Evolutionary conservation across 2,113 vertebrate species (phyloP), one percentile per base, ranked within the genome.

Genomic region (Rhadina sibilatrix): DNA sequence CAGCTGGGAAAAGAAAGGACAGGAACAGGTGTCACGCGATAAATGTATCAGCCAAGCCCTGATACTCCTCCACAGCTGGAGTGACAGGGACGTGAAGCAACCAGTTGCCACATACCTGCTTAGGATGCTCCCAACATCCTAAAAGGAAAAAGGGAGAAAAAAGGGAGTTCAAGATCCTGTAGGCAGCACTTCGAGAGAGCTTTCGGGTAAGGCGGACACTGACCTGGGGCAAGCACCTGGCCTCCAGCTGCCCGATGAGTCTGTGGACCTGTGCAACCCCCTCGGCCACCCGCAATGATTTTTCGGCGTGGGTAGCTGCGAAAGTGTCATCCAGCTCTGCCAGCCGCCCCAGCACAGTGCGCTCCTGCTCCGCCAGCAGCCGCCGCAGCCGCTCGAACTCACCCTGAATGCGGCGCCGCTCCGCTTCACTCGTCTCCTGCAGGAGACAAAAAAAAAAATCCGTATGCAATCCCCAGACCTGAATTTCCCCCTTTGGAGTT

Each of bases 1-100:
- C 53, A 22, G 1, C 27, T n/a, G 35, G 10, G 9, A 16, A 49
- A 19, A 57, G 15, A 57, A 63, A 42, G 14, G 0, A 50, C 5
- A n/a, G 24, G 16, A 14, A 33, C 2, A 7, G 28, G 5, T 21
- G 22, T 59, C 15, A 16, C 0, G 0, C 0, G 4, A 23, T 0
- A 8, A 3, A 10, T 25, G 3, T n/a, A 61, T 37, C 53, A 53
- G 20, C 61, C 42, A 35, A 59, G 44, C 21, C 7, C n/a, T n/a
- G n/a, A n/a, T n/a, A n/a, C n/a, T 21, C 20, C 38, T 60, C 60
- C 1, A 0, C 74, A 40, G 10, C 3, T 50, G 10, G 14, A 21
- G 33, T 40, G 24, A 17, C 7, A n/a, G 25, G 27, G 8, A 30
- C 4, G 0, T 23, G 30, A 44, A 44, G 14, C 9, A 4, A 15